Base-by-base conservation (phyloP, 1,140 invertebrate species). In the Nasonia longicornis region DNA sequence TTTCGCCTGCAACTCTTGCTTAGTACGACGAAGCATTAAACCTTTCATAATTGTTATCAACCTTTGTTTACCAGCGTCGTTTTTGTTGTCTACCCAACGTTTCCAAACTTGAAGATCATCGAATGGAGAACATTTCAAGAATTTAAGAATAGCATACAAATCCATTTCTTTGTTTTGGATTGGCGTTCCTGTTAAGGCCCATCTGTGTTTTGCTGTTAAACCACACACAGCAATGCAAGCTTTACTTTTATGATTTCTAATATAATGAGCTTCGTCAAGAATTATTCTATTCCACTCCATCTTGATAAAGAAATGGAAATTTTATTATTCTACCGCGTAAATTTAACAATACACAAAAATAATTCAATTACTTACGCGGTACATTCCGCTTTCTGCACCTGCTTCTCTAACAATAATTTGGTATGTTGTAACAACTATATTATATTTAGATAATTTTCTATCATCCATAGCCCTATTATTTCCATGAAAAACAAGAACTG, bases 121-220 rank as follows among this genome's bases (percentile, higher is more conserved):
- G 88, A 98, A 98, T 1, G 97, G 97, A n/a, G 94, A 92, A 87
- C 95, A 96, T 22, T 93, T 90, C 0, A 98, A 87, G 89, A 97
- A 98, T 87, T 96, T 96, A 0, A 99, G 87, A 26, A 98, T 89
- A 0, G 97, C 95, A 91, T 95, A 98, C 26, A 98, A 92, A 91
- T 99, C 97, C 63, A 95, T 87, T 86, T 97, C 94, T 88, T 97
- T 96, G 88, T 99, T 99, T 84, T 99, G 98, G 75, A 99, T 95
- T 0, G 98, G 98, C 0, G 98, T 99, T 14, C 98, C 98, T 10
- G 97, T 98, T 1, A 99, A 91, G 0, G 94, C 94, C 97, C 97
- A 99, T 66, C 96, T 93, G 42, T 93, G 92, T 69, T 88, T 90
- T 0, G 91, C 93, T 0, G 85, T 83, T 4, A 99, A 87, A 16